These are phyloP conservation scores for Flexamia atlantica DNA, from an alignment of 2,888 invertebrate species.

Conservation along the genomic window DNA sequence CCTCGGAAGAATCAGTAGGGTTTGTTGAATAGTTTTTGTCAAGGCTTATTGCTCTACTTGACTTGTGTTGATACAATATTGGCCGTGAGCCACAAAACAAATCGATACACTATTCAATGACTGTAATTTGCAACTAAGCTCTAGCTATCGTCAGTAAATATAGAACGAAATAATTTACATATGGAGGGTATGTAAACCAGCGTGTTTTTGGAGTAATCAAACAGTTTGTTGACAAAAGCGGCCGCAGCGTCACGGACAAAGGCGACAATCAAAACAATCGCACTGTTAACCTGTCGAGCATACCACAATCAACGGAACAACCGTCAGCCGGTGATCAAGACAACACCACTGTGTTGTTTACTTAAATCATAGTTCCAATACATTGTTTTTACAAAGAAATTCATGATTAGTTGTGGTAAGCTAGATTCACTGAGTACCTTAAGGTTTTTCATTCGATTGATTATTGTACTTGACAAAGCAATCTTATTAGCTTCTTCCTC, in stretches of 20 bases:
- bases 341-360: too few relatives aligned
- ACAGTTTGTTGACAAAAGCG: conserved; percentile 38
- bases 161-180: conserved; percentile 17
- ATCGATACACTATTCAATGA: not conserved
- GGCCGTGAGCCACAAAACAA: not conserved
- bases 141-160: not conserved
- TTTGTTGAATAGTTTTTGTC: too few relatives aligned
- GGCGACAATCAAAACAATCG: conserved; percentile 38
- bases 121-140: not conserved
- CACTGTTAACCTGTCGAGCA: conserved; percentile 11
- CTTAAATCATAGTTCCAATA: too few relatives aligned
- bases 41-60: too few relatives aligned
- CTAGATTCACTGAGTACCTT: too few relatives aligned
- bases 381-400: too few relatives aligned
- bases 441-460: too few relatives aligned
- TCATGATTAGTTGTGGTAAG: too few relatives aligned
- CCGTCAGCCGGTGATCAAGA: not conserved
- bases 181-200: conserved; percentile 10
- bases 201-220: conserved; percentile 34
- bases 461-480: too few relatives aligned
- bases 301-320: not conserved
- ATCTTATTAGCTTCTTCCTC: too few relatives aligned
- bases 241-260: conserved; percentile 4
- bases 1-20: too few relatives aligned
- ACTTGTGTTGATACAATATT: not conserved